Evolutionary conservation across 2,113 vertebrate genomes (phyloP).

Genomic region (Shinisaurus crocodilurus): DNA sequence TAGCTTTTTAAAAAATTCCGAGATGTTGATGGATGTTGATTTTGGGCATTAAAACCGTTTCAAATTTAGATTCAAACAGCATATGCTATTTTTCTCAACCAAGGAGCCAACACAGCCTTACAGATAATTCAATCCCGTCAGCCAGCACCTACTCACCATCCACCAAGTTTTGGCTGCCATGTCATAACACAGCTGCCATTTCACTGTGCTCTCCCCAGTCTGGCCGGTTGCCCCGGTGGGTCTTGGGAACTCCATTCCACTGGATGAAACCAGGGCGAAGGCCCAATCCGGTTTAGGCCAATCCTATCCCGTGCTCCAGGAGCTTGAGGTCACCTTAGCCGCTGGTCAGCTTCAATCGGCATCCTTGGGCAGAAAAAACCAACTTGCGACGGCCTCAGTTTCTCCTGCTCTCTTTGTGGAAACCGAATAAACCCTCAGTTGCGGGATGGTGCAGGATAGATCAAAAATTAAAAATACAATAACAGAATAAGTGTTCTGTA

Average conservation of each 20-base stretch:
- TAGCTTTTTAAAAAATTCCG: neutral
- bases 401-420: neutral
- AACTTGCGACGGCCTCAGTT: neutral
- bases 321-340: neutral
- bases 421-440: neutral
- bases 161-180: conserved; percentile 90
- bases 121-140: fast-evolving
- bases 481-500: neutral
- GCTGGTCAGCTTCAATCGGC: neutral
- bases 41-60: neutral
- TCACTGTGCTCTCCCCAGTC: conserved; percentile 71
- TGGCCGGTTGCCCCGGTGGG: conserved; percentile 9
- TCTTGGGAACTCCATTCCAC: conserved; percentile 53
- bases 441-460: no score
- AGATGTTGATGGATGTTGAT: neutral
- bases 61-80: no score
- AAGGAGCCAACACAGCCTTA: neutral
- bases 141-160: conserved; percentile 86
- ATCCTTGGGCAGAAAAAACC: neutral
- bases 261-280: neutral
- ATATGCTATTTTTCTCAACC: fast-evolving
- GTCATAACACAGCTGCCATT: conserved; percentile 92
- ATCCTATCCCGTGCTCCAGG: fast-evolving
- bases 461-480: neutral
- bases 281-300: neutral